A percentile compares a stretch with the other conserved stretches of the same genome.
phyloP scores from a whole-genome alignment of 2,113 vertebrate species.

The Isichthys henryi region DNA sequence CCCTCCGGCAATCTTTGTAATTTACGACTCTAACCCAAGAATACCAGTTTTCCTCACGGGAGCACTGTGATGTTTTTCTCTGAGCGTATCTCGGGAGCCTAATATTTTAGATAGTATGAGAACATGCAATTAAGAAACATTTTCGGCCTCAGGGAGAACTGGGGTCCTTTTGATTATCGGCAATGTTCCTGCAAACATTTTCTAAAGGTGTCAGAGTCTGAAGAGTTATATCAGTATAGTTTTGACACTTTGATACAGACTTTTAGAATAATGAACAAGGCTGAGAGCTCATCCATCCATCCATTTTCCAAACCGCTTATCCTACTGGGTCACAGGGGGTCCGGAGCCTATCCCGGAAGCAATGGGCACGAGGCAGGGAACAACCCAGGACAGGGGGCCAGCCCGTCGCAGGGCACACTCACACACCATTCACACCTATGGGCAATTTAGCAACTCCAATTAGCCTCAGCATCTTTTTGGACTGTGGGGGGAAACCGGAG shows the following conservation, averaged over 20 bases:
- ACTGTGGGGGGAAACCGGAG: too few species aligned
- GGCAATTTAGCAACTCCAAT: too few species aligned
- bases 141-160: background rate
- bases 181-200: background rate
- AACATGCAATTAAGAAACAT: background rate
- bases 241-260: background rate
- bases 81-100: background rate
- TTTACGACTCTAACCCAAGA: background rate
- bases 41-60: background rate
- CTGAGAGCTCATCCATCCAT: background rate
- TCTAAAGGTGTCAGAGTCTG: background rate
- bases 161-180: background rate
- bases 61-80: background rate
- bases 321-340: too few species aligned
- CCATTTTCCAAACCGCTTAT: too few species aligned
- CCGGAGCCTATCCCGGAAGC: too few species aligned
- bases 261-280: background rate
- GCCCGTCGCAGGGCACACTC: too few species aligned
- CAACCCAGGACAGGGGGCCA: too few species aligned
- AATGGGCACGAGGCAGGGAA: too few species aligned
- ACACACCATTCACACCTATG: too few species aligned
- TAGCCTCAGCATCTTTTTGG: too few species aligned
- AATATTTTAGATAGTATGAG: background rate
- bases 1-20: background rate
- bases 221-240: background rate